These are phyloP conservation scores for Candidula unifasciata DNA, from an alignment of 2,888 invertebrate species.

Conservation along the genomic window DNA sequence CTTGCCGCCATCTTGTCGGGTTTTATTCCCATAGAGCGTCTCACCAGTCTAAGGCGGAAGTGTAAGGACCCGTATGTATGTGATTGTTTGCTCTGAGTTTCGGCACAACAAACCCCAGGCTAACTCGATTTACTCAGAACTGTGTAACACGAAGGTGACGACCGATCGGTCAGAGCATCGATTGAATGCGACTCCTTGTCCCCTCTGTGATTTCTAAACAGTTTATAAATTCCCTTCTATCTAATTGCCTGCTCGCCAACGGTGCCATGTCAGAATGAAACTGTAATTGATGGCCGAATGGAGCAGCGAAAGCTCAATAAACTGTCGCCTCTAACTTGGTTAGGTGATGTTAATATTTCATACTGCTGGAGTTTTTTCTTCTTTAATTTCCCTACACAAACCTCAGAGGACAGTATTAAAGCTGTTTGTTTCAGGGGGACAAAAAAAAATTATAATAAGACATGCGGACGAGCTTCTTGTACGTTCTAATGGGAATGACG, in stretches of 20 bases:
- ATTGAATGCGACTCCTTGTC: constrained; percentile 53
- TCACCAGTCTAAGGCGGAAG: constrained; percentile 43
- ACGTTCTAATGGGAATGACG: neutral
- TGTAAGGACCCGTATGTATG: constrained; percentile 47
- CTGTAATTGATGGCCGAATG: constrained; percentile 63
- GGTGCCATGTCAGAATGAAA: constrained; percentile 64
- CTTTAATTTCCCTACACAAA: constrained; percentile 18
- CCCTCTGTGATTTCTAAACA: constrained; percentile 70
- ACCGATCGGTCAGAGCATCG: constrained; percentile 52
- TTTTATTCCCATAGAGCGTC: constrained; percentile 46
- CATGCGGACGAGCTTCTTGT: neutral
- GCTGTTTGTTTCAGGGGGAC: neutral
- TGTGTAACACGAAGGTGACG: constrained; percentile 49
- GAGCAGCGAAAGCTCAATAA: constrained; percentile 65
- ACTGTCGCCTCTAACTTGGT: constrained; percentile 63
- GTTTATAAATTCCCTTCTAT: constrained; percentile 70
- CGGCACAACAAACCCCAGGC: constrained; percentile 52
- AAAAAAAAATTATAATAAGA: neutral
- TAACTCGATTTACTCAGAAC: constrained; percentile 53
- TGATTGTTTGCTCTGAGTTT: constrained; percentile 50
- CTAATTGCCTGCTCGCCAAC: constrained; percentile 58
- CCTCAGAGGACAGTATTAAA: neutral
- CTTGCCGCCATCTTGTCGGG: constrained; percentile 45
- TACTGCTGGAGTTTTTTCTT: constrained; percentile 49
- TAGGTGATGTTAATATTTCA: constrained; percentile 67